Evolutionary conservation across 2,113 vertebrate genomes (phyloP), one percentile per base, ranked within the genome.

Genomic region (Taxidea taxus): DNA sequence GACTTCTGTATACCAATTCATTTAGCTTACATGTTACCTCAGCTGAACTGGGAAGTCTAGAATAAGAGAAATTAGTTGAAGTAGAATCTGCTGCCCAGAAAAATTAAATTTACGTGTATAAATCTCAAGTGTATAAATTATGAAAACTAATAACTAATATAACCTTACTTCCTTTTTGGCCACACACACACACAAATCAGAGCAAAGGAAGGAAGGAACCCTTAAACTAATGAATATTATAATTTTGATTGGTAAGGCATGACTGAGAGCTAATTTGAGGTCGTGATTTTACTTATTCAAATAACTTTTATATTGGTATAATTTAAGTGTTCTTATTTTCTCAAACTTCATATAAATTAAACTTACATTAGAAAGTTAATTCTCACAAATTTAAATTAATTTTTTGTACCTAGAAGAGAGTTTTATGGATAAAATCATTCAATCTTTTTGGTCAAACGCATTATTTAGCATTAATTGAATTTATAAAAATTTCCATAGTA

Each of bases 321-420:
- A 1, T 91, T 16, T 80, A 81, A 51, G 31, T 56, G 6, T 93
- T 56, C n/a, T 60, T 60, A 96, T 82, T 78, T 64, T 8, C 49
- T 75, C 34, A 82, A 77, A 88, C 4, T 82, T 94, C 2, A 58
- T 64, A 25, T 72, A 70, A 92, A 70, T 92, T 86, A 86, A 83
- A 97, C 92, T 94, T 90, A 37, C 20, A 58, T 25, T 94, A 39
- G 58, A 60, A 91, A 74, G 92, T 84, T 91, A 88, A 54, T 87
- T 90, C 34, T 94, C 51, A 92, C 6, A 83, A 96, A 87, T 66
- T 34, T 93, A 85, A 94, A 74, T 90, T 51, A 64, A 44, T 96
- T 12, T 70, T 88, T 92, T 90, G 3, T 92, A 75, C 44, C 12
- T 68, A 60, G 25, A 89, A 81, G 11, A 47, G 27, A 62, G 2